These are phyloP conservation scores for Microctenopoma stevenorrisi DNA, from an alignment of 2,797 vertebrate species.

Conservation along the genomic window DNA sequence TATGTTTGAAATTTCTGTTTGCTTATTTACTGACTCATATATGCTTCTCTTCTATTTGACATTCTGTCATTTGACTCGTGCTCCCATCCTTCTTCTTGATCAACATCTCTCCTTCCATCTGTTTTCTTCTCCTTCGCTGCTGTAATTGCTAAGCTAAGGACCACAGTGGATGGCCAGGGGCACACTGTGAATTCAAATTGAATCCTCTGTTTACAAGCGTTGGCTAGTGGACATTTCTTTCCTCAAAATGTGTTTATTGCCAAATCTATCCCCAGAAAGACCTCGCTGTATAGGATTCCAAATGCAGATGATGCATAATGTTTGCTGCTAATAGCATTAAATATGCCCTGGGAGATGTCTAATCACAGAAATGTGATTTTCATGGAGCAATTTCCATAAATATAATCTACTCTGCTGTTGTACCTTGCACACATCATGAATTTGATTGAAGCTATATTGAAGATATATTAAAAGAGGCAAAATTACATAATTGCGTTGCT, in stretches of 20 bases:
- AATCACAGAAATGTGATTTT: conserved; percentile 58
- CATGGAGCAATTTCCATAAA: conserved; percentile 61
- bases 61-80: background rate
- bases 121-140: conserved; percentile 2
- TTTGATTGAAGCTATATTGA: conserved; percentile 48
- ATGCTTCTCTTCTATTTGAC: conserved; percentile 3
- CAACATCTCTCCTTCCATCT: conserved; percentile 17
- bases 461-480: conserved; percentile 66
- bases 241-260: conserved; percentile 13
- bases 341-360: conserved; percentile 38
- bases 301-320: conserved; percentile 33
- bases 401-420: conserved; percentile 38
- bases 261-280: conserved; percentile 12
- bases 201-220: conserved; percentile 23
- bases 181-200: conserved; percentile 33
- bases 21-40: background rate
- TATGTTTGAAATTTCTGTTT: conserved; percentile 9
- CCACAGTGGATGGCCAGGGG: conserved; percentile 35
- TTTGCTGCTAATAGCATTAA: conserved; percentile 38
- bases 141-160: conserved; percentile 22
- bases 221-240: background rate
- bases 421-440: conserved; percentile 55
- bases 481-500: conserved; percentile 54
- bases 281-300: conserved; percentile 17
- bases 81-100: background rate